Conservation (phyloP, 2,797 vertebrate genomes). For the Neosalanx taihuensis region DNA sequence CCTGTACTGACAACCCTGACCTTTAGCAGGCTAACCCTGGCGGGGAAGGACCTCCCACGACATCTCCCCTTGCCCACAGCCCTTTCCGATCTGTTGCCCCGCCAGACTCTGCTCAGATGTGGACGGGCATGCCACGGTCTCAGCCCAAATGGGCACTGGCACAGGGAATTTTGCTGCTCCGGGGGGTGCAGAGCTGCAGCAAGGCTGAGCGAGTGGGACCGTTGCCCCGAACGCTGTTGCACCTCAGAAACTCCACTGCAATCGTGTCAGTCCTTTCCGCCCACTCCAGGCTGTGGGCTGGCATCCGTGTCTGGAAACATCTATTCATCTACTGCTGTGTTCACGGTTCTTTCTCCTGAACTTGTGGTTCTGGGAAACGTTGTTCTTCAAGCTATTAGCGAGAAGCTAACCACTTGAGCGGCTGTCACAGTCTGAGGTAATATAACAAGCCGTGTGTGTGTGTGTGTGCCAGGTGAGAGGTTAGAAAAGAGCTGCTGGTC, state of each 20-base stretch:
- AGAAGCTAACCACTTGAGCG: slow-evolving; percentile 1
- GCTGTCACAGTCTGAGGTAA: no score
- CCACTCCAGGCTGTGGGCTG: neutral
- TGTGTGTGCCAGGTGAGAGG: slow-evolving; percentile 15
- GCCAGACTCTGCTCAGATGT: neutral
- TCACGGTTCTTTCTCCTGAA: neutral
- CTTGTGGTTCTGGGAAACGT: neutral
- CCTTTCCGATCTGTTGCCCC: slow-evolving; percentile 15
- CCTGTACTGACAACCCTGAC: slow-evolving; percentile 62
- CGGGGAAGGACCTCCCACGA: slow-evolving; percentile 25
- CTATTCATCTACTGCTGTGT: neutral
- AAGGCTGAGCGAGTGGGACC: slow-evolving; percentile 35
- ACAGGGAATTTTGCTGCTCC: slow-evolving; percentile 17
- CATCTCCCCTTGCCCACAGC: slow-evolving; percentile 40
- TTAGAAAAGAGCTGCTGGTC: slow-evolving; percentile 29
- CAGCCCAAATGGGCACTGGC: slow-evolving; percentile 21
- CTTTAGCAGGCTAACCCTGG: slow-evolving; percentile 64
- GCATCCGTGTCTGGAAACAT: slow-evolving; percentile 8
- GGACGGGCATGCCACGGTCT: neutral
- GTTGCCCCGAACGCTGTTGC: slow-evolving; percentile 27
- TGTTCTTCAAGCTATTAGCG: slow-evolving; percentile 26
- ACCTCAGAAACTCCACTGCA: slow-evolving; percentile 34
- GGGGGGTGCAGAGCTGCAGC: slow-evolving; percentile 7
- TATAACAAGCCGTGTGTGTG: slow-evolving; percentile 32
- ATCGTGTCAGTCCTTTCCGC: neutral